Base-by-base conservation (phyloP, 2,888 invertebrate species). In the Drosophila borborema region DNA sequence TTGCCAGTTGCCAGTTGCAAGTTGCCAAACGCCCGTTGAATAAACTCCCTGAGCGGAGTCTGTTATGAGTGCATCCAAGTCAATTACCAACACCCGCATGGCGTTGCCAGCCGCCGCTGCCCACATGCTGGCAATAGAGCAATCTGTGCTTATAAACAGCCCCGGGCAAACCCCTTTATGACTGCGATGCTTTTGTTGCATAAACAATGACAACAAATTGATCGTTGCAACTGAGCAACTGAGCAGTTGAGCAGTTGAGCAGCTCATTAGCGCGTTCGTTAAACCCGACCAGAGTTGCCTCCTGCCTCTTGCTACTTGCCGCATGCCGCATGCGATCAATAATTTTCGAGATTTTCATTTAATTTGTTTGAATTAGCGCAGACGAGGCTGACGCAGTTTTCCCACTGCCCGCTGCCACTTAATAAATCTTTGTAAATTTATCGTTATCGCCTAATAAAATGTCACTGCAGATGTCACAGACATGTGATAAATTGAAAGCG, bases 401-500 rank as follows among this genome's bases (percentile, higher is more conserved):
- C 75, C 70, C 76, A 81, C 79, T 80, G 76, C 28, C 69, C 43
- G 64, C 66, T 65, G 54, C 64, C 74, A 86, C 82, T 77, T 86
- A 87, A 86, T 86, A 89, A 90, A 86, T 86, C 90, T 90, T 80
- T 72, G 85, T 86, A 78, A 87, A 90, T 90, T 90, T 87, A 90
- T 90, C 88, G 90, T 89, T 87, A 90, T 90, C 90, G 77, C 73
- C 89, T 82, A 87, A 87, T 87, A 90, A 87, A 87, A 82, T 87
- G 87, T 87, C 90, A 90, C 80, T 80, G 81, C 69, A 63, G 74
- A 80, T 81, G 82, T 82, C 86, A 83, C 68, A 72, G 60, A 64
- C 72, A 46, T 66, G 78, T 89, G 89, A 86, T 86, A 90, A 86
- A 86, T 86, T 89, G 87, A 90, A 82, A 82, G 90, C 82, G 83